Evolutionary conservation across 2,797 vertebrate species (phyloP).

Genomic region (Gobio occitaniae): DNA sequence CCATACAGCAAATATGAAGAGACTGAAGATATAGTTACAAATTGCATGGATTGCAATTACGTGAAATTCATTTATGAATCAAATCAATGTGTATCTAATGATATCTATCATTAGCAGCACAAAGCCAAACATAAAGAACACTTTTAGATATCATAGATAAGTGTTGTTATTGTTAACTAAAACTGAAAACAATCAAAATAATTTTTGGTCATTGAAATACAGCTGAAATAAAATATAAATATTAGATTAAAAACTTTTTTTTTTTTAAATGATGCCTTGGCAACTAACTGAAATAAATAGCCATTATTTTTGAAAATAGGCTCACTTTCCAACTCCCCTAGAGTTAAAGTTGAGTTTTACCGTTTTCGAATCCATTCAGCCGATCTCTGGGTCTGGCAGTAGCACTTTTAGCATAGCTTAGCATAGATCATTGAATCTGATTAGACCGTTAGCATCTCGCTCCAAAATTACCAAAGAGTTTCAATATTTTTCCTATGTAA

Average conservation of each 20-base stretch:
- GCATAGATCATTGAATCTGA: no score
- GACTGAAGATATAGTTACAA: neutral
- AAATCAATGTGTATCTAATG: neutral
- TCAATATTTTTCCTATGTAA: no score
- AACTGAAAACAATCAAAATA: neutral
- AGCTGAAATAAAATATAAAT: neutral
- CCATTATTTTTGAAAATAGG: no score
- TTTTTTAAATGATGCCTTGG: neutral
- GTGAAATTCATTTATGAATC: neutral
- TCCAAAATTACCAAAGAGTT: no score
- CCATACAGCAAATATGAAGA: neutral
- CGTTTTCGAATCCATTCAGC: no score
- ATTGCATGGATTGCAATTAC: neutral
- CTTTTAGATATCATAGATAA: neutral
- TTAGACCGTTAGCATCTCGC: no score
- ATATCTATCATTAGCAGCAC: neutral
- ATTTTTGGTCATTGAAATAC: neutral
- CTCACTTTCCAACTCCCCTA: no score
- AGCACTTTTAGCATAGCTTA: no score
- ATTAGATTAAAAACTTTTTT: neutral
- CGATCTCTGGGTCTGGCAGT: no score
- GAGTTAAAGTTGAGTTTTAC: no score
- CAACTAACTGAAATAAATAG: neutral
- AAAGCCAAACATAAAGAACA: neutral
- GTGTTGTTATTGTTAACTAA: neutral